Evolutionary conservation across 2,113 vertebrate genomes (phyloP), one percentile per base, ranked within the genome.

Genomic region (Eurystomus gularis): DNA sequence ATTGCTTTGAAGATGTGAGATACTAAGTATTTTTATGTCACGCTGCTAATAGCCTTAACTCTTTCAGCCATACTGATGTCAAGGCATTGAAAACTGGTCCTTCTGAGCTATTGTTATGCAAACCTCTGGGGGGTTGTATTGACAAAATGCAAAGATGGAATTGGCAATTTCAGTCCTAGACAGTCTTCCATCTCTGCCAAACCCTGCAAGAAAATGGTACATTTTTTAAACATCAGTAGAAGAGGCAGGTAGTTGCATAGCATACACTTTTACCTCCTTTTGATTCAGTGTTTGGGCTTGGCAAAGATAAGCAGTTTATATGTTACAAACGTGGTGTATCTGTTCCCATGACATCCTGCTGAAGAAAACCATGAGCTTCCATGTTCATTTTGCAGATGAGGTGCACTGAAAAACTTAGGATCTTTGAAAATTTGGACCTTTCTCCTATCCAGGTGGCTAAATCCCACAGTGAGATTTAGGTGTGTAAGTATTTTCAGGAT

Each of bases 1-100:
- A 39, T 42, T 90, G 68, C 86, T 95, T 92, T 96, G 88, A 94
- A 94, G 80, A 94, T 75, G 39, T 21, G 6, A 92, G 60, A 60
- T 88, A 83, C 26, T 68, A 93, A 96, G 76, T 78, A 88, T 95
- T 92, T 96, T 96, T 93, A 92, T 72, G 49, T 15, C 64, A 88
- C 21, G 3, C 72, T 57, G 35, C 19, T 94, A 93, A 94, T 76
- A 52, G 21, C 52, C 64, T 95, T 94, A 95, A 93, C 86, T 75
- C 85, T 88, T 93, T 92, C 82, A 92, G 64, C 55, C 55, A n/a
- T 86, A 23, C 26, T 71, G 24, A 69, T 94, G 28, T 60, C 70
- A 91, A 69, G 62, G 79, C 54, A 42, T 79, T 76, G 42, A 90
- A 86, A 90, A 86, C 51, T n/a, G 21, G 37, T 39, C 42, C n/a